Evolutionary conservation across 1,140 invertebrate species (phyloP).

Genomic region (Bactericera cockerelli): DNA sequence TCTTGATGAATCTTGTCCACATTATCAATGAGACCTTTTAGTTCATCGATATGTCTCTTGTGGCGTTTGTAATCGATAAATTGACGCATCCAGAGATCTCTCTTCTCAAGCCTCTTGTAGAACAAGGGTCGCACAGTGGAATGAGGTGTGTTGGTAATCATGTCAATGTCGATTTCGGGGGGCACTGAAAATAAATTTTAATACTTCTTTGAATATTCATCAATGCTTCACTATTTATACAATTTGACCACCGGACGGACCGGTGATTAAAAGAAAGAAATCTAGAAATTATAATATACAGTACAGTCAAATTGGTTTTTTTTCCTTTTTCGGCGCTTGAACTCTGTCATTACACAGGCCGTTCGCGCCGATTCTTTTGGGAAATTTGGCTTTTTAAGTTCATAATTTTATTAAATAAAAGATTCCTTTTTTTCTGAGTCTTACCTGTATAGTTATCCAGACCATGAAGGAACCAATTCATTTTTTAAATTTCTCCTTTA

Average conservation of each 20-base stretch:
- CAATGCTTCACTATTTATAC: too few relatives aligned
- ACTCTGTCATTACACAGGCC: too few relatives aligned
- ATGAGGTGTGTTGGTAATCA: slow-evolving; percentile 2
- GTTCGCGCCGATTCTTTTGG: too few relatives aligned
- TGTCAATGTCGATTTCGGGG: background rate
- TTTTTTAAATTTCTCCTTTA: slow-evolving; percentile 1
- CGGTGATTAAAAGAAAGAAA: too few relatives aligned
- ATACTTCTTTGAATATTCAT: too few relatives aligned
- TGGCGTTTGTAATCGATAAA: background rate
- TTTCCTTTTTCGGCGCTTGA: too few relatives aligned
- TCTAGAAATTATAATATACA: too few relatives aligned
- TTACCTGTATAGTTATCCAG: background rate
- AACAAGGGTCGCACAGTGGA: background rate
- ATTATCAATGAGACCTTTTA: background rate
- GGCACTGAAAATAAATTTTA: background rate
- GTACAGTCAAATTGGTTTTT: too few relatives aligned
- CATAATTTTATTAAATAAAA: too few relatives aligned
- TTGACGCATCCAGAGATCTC: background rate
- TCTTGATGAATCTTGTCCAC: background rate
- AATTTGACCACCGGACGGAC: too few relatives aligned
- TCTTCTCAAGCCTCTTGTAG: background rate
- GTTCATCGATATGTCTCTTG: background rate
- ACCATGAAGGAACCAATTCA: background rate
- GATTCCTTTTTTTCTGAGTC: too few relatives aligned
- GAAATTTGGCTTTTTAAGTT: too few relatives aligned